phyloP scores from a whole-genome alignment of 2,888 invertebrate species.

The Caenorhabditis virilis region DNA sequence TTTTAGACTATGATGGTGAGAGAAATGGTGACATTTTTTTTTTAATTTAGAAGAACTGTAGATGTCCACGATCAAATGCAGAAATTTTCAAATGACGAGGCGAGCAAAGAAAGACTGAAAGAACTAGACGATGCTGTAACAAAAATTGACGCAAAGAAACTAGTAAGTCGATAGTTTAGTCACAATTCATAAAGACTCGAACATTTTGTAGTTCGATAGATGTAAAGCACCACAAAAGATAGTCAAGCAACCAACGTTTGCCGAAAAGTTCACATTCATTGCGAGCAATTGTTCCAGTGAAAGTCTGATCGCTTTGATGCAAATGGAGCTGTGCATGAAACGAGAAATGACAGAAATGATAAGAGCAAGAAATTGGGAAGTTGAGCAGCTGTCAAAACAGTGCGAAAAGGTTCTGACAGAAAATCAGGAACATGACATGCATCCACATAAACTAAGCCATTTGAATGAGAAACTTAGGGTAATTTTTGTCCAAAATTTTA shows the following conservation, averaged over 20 bases:
- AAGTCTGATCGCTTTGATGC: constrained; percentile 34
- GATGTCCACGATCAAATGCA: constrained; percentile 13
- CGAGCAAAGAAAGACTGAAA: constrained; percentile 8
- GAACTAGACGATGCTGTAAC: not conserved
- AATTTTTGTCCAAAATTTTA: constrained; percentile 3
- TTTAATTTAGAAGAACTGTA: constrained; percentile 1
- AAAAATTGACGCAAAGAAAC: constrained; percentile 8
- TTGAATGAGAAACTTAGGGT: constrained; percentile 61
- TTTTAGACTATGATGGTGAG: constrained; percentile 19
- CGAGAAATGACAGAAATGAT: constrained; percentile 59
- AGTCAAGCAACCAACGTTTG: constrained; percentile 6
- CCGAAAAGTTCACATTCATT: constrained; percentile 26
- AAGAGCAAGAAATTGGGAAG: constrained; percentile 58
- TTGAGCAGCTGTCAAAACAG: constrained; percentile 51
- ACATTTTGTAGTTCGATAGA: not conserved
- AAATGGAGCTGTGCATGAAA: constrained; percentile 55
- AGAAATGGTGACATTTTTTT: not conserved
- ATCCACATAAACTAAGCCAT: constrained; percentile 56
- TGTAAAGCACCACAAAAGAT: not conserved
- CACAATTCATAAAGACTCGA: not conserved
- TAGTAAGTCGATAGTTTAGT: constrained; percentile 11
- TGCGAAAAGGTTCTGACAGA: constrained; percentile 49
- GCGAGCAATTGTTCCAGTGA: constrained; percentile 28
- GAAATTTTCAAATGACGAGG: too few relatives aligned
- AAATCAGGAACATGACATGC: constrained; percentile 37